Conservation (phyloP, 1,140 invertebrate genomes). For the Trachymyrmex cornetzi region DNA sequence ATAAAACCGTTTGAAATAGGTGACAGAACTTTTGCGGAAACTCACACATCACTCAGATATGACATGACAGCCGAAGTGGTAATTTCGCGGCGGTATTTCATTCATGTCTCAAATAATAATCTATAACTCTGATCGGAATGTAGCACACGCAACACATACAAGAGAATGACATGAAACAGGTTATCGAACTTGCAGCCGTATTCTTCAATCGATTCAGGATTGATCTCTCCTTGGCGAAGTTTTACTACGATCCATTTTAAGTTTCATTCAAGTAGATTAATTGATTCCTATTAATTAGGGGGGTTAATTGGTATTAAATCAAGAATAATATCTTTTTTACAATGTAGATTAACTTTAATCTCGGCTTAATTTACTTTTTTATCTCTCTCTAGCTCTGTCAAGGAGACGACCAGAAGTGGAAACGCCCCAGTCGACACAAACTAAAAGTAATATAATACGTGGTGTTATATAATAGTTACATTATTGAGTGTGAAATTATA, state of each 20-base stretch:
- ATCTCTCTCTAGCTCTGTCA: too few species aligned
- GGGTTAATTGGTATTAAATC: too few species aligned
- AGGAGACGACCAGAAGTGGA: too few species aligned
- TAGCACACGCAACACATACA: neutral
- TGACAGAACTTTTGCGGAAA: neutral
- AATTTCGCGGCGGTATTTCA: constrained; percentile 5
- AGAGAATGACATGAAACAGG: neutral
- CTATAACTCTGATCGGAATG: neutral
- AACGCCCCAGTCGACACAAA: too few species aligned
- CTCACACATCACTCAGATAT: neutral
- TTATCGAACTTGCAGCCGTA: neutral
- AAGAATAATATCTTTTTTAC: too few species aligned
- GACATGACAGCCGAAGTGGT: neutral
- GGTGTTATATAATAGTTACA: too few species aligned
- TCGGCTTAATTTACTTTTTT: too few species aligned
- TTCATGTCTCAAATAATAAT: constrained; percentile 13
- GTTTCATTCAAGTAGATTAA: neutral
- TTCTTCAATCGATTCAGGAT: constrained; percentile 16
- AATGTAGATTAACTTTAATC: too few species aligned
- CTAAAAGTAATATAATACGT: too few species aligned
- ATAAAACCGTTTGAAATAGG: neutral
- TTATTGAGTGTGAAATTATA: too few species aligned
- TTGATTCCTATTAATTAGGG: too few species aligned
- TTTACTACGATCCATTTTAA: neutral
- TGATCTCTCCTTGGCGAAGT: neutral